phyloP scores from a whole-genome alignment of 2,113 vertebrate species.

The Struthio camelus region DNA sequence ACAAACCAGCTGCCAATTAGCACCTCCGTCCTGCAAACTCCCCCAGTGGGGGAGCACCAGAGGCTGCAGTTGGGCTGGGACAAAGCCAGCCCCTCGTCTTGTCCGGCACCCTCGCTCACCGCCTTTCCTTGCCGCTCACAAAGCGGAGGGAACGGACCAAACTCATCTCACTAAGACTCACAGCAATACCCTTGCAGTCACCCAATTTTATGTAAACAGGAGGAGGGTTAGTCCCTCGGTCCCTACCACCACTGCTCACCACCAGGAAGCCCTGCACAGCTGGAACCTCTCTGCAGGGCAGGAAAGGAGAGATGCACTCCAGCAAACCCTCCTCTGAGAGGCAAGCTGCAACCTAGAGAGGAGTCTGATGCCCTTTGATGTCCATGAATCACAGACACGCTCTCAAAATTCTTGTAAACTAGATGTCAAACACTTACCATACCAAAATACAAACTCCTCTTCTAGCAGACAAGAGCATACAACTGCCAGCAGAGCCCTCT shows the following conservation, averaged over 20 bases:
- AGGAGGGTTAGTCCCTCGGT: not conserved
- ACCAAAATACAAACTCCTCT: slow-evolving; percentile 46
- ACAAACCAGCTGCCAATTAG: not conserved
- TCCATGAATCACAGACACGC: slow-evolving; percentile 68
- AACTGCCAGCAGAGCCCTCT: slow-evolving; percentile 65
- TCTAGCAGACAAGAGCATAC: slow-evolving; percentile 44
- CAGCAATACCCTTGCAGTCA: not conserved
- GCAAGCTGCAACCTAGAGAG: not conserved
- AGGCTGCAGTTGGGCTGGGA: not conserved
- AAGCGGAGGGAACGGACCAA: not conserved
- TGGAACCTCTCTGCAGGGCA: slow-evolving; percentile 21
- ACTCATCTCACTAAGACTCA: not conserved
- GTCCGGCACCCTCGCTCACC: not conserved
- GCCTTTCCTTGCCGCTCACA: no score
- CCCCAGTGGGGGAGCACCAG: not conserved
- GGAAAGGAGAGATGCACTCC: slow-evolving; percentile 9
- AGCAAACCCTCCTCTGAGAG: slow-evolving; percentile 46
- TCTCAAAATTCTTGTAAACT: slow-evolving; percentile 71
- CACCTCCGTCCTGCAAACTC: not conserved
- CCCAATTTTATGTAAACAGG: not conserved
- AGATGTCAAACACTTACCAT: slow-evolving; percentile 74
- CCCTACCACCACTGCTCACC: not conserved
- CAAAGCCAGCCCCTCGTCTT: not conserved
- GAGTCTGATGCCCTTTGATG: slow-evolving; percentile 66
- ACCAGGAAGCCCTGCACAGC: not conserved